Percentiles rank a stretch among this genome's conserved stretches.
Conservation (phyloP, 2,888 invertebrate genomes). For the Drosophila niveifrons region DNA sequence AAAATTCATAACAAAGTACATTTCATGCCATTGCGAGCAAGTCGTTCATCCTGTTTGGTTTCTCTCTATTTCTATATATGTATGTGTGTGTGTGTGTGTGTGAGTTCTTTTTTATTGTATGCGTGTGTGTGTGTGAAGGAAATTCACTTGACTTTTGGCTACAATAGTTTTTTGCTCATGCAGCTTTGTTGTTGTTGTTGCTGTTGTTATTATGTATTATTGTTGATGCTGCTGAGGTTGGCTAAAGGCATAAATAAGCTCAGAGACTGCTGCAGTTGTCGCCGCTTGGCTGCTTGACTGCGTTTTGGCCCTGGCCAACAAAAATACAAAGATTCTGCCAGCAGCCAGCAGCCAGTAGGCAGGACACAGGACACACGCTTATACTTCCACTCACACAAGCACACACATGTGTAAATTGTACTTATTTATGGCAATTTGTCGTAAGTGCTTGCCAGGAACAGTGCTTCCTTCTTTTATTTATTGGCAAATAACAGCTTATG, state of each 20-base stretch:
- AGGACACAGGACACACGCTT: conserved; percentile 1
- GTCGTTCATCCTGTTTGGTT: conserved; percentile 61
- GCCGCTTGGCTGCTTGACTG: conserved; percentile 62
- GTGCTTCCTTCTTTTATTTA: conserved; percentile 56
- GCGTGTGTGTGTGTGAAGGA: conserved; percentile 55
- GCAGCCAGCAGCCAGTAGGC: conserved; percentile 60
- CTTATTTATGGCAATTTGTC: conserved; percentile 76
- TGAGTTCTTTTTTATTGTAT: conserved; percentile 11
- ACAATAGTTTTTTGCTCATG: conserved; percentile 55
- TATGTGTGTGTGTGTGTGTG: conserved; percentile 12
- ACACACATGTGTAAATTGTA: conserved; percentile 12
- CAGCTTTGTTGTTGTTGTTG: conserved; percentile 23
- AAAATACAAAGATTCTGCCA: conserved; percentile 46
- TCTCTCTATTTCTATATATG: conserved; percentile 21
- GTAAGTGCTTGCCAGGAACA: conserved; percentile 64
- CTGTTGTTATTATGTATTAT: conserved; percentile 39
- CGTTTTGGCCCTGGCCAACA: conserved; percentile 62
- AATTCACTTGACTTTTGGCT: conserved; percentile 80
- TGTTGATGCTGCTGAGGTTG: conserved; percentile 51
- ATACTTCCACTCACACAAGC: not conserved
- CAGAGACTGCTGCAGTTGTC: conserved; percentile 69
- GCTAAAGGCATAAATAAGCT: conserved; percentile 70
- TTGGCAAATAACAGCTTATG: conserved; percentile 10
- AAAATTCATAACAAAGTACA: conserved; percentile 79
- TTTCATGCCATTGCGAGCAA: conserved; percentile 71